Conservation (phyloP, 2,888 invertebrate species). For the Steinernema hermaphroditum region DNA sequence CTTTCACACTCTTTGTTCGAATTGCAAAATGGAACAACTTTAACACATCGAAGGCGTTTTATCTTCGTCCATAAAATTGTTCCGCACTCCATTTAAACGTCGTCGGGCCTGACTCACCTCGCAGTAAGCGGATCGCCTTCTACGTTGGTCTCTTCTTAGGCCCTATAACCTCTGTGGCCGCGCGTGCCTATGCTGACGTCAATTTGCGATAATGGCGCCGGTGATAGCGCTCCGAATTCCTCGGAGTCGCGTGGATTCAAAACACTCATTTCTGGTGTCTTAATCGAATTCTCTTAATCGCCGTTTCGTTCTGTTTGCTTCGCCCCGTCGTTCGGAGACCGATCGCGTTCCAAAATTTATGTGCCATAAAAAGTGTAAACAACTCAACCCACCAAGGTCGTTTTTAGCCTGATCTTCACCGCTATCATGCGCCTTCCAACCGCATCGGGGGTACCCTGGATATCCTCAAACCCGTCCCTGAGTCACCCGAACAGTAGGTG, state of each 20-base stretch:
- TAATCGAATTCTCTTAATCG: neutral
- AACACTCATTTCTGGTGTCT: neutral
- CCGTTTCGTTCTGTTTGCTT: neutral
- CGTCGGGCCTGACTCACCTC: too few relatives aligned
- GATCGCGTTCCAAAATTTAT: too few relatives aligned
- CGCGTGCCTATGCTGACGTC: constrained; percentile 3
- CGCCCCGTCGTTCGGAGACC: too few relatives aligned
- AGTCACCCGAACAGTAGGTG: neutral
- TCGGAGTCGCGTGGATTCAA: neutral
- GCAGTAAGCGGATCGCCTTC: neutral
- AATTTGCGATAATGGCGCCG: neutral
- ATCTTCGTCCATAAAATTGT: too few relatives aligned
- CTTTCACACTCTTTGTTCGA: too few relatives aligned
- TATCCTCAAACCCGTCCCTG: neutral
- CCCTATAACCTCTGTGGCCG: neutral
- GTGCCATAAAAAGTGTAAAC: neutral
- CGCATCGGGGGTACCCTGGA: neutral
- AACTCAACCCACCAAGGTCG: constrained; percentile 9
- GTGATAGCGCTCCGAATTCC: neutral
- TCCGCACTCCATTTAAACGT: too few relatives aligned
- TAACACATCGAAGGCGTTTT: too few relatives aligned
- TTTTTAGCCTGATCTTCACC: neutral
- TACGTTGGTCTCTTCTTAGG: neutral
- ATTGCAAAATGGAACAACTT: too few relatives aligned
- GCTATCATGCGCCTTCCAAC: neutral